Percentiles rank a stretch among this genome's conserved stretches.
Conservation (phyloP, 2,113 vertebrate species). For the Oreochromis aureus region DNA sequence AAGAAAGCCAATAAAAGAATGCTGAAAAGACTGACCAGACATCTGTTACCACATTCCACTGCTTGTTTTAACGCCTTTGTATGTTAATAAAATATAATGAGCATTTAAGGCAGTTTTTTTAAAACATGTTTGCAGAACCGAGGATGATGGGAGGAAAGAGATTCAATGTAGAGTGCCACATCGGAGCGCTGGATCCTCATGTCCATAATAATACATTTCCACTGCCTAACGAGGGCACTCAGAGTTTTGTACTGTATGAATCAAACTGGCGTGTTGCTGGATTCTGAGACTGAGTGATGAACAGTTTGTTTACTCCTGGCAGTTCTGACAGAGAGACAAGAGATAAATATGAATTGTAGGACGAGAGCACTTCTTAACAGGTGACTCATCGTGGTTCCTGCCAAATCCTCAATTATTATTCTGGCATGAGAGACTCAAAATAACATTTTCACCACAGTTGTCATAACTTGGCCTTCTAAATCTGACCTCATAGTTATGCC, state of each 20-base stretch:
- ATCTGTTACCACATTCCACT: background rate
- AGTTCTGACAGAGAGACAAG: background rate
- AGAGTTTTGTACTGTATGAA: background rate
- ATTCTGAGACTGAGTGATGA: background rate
- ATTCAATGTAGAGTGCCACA: background rate
- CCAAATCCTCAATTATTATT: background rate
- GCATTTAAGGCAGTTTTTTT: background rate
- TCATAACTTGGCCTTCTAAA: background rate
- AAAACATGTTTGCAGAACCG: background rate
- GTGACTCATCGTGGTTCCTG: background rate
- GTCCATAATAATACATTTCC: background rate
- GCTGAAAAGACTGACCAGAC: background rate
- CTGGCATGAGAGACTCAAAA: background rate
- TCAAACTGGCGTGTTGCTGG: background rate
- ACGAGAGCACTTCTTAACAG: background rate
- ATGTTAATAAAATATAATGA: background rate
- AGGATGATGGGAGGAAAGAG: background rate
- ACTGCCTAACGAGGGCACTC: background rate
- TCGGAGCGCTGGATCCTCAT: background rate
- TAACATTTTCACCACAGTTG: background rate
- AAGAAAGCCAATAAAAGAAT: background rate
- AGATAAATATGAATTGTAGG: background rate
- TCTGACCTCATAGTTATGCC: background rate
- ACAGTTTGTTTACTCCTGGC: background rate
- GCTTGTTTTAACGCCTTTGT: background rate